Evolutionary conservation across 2,888 invertebrate genomes (phyloP), one percentile per base, ranked within the genome.

Genomic region (Ennomos quercinarius): DNA sequence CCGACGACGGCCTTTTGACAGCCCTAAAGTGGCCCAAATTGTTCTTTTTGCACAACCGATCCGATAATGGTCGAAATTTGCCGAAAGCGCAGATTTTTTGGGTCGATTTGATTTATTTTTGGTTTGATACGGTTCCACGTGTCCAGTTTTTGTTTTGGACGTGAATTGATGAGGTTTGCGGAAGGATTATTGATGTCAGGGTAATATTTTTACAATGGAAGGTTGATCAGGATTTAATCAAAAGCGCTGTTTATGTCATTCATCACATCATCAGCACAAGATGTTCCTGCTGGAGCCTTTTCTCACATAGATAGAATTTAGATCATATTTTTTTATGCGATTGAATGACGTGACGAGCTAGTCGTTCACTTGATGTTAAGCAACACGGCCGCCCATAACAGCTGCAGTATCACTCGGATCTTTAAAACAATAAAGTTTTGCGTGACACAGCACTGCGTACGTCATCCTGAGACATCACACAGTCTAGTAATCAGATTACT

Each of bases 61-160:
- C 77, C 78, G 83, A 84, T 86, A 87, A 84, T 84, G 88, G 83
- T 66, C 83, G 81, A 87, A 90, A 85, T 89, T 87, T 85, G 88
- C 89, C 86, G 87, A 88, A 84, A 89, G 89, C 85, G 72, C 80
- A 76, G 74, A 79, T 76, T 82, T 84, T 85, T 72, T 80, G 74
- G 90, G 89, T 87, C 89, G 87, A 79, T 88, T 86, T 91, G 89
- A 91, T 90, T 90, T 89, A 89, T 89, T 74, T 80, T 78, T 80
- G 73, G 81, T 89, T 89, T 90, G 91, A 86, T 91, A 89, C 87
- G 89, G 82, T 87, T 90, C 80, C 77, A 77, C 74, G 64, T 70
- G 64, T 62, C 53, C 61, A 52, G 54, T 61, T 70, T 67, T 75
- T 71, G 71, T 73, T 67, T 78, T 73, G 75, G 75, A 76, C 74